Evolutionary conservation across 2,113 vertebrate species (phyloP), one percentile per base, ranked within the genome.

Genomic region (Toxotes chatareus): DNA sequence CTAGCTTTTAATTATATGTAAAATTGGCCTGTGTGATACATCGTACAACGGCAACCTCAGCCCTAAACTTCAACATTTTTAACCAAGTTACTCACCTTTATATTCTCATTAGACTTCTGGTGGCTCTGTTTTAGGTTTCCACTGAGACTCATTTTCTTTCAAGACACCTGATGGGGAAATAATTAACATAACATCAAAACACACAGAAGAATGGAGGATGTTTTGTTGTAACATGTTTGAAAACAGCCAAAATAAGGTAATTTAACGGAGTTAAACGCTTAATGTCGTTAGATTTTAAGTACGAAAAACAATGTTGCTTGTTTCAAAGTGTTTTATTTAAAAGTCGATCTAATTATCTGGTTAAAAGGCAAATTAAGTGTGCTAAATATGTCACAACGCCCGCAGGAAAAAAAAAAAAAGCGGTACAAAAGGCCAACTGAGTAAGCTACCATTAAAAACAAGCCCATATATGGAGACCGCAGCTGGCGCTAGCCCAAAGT

Each of bases 1-100:
- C 47, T 49, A 5, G 47, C 17, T 49, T 16, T 6, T 7, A 49
- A 49, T 27, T 27, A 27, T 27, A 27, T 49, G 47, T 17, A 5
- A 49, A 5, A 7, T 7, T 49, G 47, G 17, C 7, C 2, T 51
- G 17, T 21, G 19, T 51, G 49, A 17, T 16, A 40, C 38, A 40
- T 40, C 17, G 9, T 19, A 49, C 16, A 49, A 6, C 19, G 47
- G 5, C 9, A 51, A 21, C 12, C 14, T 19, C 47, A 19, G 47
- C 19, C 47, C 14, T 21, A 5, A 5, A 49, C 47, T 60, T 60
- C 13, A 34, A 6, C 27, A 32, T 60, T 49, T 53, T 0, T 53
- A 4, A 55, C 12, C 38, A 0, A 9, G 7, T 19, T 14, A 68
- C 63, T 88, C 94, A 98, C 97, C 95, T 95, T 93, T n/a, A 94